Conservation (phyloP, 1,140 invertebrate genomes). For the Oedothorax gibbosus region DNA sequence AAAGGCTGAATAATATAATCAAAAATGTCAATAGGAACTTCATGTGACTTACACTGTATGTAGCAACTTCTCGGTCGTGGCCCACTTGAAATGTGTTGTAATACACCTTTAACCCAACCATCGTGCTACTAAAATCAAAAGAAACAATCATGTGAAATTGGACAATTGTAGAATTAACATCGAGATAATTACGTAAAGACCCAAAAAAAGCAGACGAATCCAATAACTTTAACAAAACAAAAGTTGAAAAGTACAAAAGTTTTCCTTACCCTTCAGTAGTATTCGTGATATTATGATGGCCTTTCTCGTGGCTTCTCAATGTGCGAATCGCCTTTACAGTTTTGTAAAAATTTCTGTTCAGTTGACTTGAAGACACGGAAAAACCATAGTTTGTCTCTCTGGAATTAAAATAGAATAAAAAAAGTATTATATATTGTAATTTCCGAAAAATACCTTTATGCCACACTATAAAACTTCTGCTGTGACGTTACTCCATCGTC, state of each 20-base stretch:
- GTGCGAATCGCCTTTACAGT: constrained; percentile 29
- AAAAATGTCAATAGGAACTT: neutral
- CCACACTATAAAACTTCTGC: no score
- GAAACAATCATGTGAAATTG: neutral
- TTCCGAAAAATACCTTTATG: no score
- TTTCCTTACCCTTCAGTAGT: constrained; percentile 20
- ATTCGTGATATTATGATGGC: neutral
- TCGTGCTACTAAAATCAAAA: neutral
- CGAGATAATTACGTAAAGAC: neutral
- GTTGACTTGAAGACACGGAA: constrained; percentile 9
- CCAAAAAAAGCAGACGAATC: neutral
- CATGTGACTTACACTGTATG: constrained; percentile 39
- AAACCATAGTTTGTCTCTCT: constrained; percentile 16
- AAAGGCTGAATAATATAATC: neutral
- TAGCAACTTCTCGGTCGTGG: constrained; percentile 22
- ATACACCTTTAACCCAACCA: constrained; percentile 49
- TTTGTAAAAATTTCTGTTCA: constrained; percentile 31
- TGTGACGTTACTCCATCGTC: no score
- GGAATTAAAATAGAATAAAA: neutral
- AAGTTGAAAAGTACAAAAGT: neutral
- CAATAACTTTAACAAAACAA: no score
- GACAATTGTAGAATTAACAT: neutral
- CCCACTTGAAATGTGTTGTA: constrained; percentile 47
- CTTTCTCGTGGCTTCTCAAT: neutral
- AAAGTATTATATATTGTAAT: neutral